Evolutionary conservation across 2,113 vertebrate species (phyloP), one percentile per base, ranked within the genome.

Genomic region (Pachycephala philippinensis): DNA sequence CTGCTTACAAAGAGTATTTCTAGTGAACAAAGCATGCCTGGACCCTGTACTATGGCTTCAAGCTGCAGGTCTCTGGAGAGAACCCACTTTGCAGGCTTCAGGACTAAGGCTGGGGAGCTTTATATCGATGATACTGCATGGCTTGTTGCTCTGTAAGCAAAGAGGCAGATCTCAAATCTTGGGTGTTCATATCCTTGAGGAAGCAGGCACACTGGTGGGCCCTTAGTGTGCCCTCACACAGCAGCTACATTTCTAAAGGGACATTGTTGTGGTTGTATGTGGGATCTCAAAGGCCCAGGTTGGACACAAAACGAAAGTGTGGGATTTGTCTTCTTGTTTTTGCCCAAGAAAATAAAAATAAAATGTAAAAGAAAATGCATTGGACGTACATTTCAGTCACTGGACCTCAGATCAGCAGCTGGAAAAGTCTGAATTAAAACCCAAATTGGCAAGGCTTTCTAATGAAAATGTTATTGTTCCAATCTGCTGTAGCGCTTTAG

Each of bases 261-360:
- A 35, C 24, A 8, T 50, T 37, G 23, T 11, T 57, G 23, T 20
- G 21, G 15, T 31, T 84, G 13, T 21, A 45, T 0, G 0, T 10
- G 26, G 28, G 24, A 35, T 84, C 31, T 56, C 27, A 60, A 63
- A 66, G 76, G 37, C 28, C 35, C 9, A 2, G 7, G 28, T 4
- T 57, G 21, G 31, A 24, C 6, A 7, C 31, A 44, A 70, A 53
- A 14, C 35, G 15, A 35, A 78, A 59, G 35, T 9, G 9, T 45
- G 31, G 27, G 15, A 47, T 84, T 90, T 60, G 10, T 64, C 19
- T 42, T 57, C 60, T 64, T 70, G 19, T 17, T 87, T 86, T 60
- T 31, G 56, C 3, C 11, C 7, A n/a, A 45, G 42, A 7, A 30
- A 79, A 64, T 7, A 31, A 56, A 50, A 19, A 31, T n/a, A n/a